Evolutionary conservation across 2,797 vertebrate genomes (phyloP).

Genomic region (Pseudocheirus occidentalis): DNA sequence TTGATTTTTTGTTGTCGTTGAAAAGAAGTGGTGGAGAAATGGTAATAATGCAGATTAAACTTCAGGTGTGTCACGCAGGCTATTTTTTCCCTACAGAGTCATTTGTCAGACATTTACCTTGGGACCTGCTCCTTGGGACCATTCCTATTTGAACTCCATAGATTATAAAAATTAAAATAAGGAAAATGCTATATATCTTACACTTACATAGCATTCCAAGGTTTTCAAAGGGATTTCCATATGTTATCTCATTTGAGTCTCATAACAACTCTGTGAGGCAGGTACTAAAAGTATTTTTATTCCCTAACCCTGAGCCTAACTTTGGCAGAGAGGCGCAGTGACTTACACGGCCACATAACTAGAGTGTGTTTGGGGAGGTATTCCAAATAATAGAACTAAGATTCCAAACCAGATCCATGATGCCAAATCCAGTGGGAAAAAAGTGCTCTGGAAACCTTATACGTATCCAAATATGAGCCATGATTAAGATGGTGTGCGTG

Average conservation of each 20-base stretch:
- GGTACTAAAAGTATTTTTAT: background rate
- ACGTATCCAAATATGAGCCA: background rate
- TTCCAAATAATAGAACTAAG: background rate
- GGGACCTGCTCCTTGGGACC: background rate
- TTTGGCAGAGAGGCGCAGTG: background rate
- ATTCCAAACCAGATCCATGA: background rate
- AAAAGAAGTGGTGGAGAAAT: background rate
- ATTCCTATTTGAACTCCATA: background rate
- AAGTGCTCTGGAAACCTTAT: background rate
- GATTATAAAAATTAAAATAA: background rate
- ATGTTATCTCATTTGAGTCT: background rate
- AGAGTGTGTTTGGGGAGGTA: background rate
- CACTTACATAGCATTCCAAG: background rate
- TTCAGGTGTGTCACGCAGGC: background rate
- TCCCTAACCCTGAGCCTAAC: background rate
- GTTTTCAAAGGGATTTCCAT: background rate
- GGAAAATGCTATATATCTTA: background rate
- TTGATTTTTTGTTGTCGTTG: background rate
- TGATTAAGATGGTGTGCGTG: background rate
- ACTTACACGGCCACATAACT: background rate
- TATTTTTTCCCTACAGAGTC: background rate
- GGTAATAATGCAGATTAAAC: background rate
- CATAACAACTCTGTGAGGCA: background rate
- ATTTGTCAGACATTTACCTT: background rate
- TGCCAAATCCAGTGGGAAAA: background rate